Evolutionary conservation across 2,888 invertebrate genomes (phyloP).

Genomic region (Trachelus tabidus): DNA sequence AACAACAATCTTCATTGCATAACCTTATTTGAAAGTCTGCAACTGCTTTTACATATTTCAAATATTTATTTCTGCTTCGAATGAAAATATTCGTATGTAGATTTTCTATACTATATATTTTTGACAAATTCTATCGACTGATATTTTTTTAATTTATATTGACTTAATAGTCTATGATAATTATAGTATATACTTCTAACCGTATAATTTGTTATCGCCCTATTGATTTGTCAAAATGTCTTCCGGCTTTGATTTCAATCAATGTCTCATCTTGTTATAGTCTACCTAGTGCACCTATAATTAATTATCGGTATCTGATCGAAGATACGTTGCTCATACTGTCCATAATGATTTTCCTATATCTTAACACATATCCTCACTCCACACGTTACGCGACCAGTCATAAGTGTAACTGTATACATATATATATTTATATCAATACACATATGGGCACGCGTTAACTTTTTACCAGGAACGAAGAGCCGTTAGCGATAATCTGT

Average conservation of each 20-base stretch:
- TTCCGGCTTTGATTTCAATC: conserved; percentile 34
- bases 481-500: not conserved
- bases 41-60: too few species aligned
- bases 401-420: not conserved
- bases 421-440: not conserved
- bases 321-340: not conserved
- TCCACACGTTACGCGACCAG: not conserved
- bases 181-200: not conserved
- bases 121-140: not conserved
- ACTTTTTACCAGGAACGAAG: not conserved
- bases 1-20: too few species aligned
- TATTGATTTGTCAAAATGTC: conserved; percentile 10
- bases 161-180: not conserved
- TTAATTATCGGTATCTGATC: not conserved
- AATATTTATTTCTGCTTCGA: too few species aligned
- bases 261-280: conserved; percentile 11
- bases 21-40: too few species aligned
- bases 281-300: not conserved
- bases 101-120: not conserved
- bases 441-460: not conserved
- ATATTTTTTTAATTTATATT: not conserved
- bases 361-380: not conserved
- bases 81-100: not conserved
- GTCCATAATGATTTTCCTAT: not conserved
- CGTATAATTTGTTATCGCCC: not conserved